Base-by-base conservation (phyloP, 2,113 vertebrate genomes). In the Chloropsis cyanopogon region DNA sequence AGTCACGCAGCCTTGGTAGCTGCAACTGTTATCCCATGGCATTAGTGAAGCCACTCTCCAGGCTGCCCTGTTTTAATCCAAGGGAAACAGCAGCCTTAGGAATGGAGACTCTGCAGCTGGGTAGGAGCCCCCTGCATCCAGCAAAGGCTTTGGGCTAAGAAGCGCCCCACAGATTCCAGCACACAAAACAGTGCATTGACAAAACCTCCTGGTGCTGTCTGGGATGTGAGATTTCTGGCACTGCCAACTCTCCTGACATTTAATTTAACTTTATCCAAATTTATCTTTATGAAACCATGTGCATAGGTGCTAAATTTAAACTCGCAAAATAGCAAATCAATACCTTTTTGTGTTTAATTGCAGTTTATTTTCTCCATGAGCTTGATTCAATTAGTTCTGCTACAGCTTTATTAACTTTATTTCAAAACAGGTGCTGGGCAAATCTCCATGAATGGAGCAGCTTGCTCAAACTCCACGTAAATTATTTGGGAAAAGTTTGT, bases 111-210 rank as follows among this genome's bases (percentile, higher is more conserved):
- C 18, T 22, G 33, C 19, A 54, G 39, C 8, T 49, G 42, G 7
- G 29, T 25, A 20, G 0, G 3, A 76, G 33, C 3, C 33, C 44
- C 29, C 42, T 1, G 6, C 8, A 7, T 35, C 31, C 46, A 39
- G 46, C 11, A 29, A 54, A 78, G 65, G 14, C 25, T 85, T 72
- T 49, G 46, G 60, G 50, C 54, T 47, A 50, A 69, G 59, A 28
- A 61, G 17, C 6, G 31, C 6, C 56, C 41, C 9, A 12, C 22
- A 20, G 56, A 41, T 41, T 44, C 49, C 46, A 35, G 41, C 57
- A 52, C 7, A 18, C 2, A 2, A 1, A 4, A 44, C 39, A 82
- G 35, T 1, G 3, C 17, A 5, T 9, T 44, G 41, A 63, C 65
- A 50, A 20, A 53, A 1, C 17, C 42, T 49, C 41, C 66, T 12